Percentiles rank a stretch among this genome's conserved stretches.
Conservation (phyloP, 2,888 invertebrate species). For the Epinotia demarniana region DNA sequence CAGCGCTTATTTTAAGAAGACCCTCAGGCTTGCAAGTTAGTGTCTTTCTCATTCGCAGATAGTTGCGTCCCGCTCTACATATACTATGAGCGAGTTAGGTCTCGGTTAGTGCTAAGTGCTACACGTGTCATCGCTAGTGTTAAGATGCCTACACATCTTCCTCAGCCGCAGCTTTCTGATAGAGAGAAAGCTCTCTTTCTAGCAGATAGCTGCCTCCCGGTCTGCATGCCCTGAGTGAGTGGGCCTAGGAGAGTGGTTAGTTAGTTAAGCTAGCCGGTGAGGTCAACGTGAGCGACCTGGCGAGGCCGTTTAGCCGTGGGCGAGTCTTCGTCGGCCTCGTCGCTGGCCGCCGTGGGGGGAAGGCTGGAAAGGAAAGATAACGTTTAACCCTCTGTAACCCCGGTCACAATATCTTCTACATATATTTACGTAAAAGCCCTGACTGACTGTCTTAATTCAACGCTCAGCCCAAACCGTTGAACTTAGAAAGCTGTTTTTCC, state of each 20-base stretch:
- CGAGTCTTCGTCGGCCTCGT: constrained; percentile 73
- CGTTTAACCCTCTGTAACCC: neutral
- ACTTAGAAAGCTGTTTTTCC: no score
- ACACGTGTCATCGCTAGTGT: neutral
- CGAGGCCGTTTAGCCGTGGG: constrained; percentile 79
- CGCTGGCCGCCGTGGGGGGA: constrained; percentile 67
- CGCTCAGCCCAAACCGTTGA: no score
- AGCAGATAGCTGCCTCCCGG: no score
- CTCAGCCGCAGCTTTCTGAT: no score
- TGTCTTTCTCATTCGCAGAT: neutral
- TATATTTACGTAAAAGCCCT: no score
- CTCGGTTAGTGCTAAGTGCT: neutral
- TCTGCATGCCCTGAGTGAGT: neutral
- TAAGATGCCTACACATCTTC: no score
- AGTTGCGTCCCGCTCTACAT: neutral
- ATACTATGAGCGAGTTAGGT: neutral
- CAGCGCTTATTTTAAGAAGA: no score
- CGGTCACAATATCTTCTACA: neutral
- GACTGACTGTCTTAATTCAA: no score
- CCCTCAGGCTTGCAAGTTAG: no score
- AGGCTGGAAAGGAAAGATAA: constrained; percentile 60
- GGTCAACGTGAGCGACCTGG: constrained; percentile 81
- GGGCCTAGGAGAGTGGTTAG: neutral
- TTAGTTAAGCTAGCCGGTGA: constrained; percentile 64
- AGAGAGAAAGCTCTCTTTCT: no score